These are phyloP conservation scores for Bhutanitis thaidina DNA, from an alignment of 2,888 invertebrate species.

Conservation along the genomic window DNA sequence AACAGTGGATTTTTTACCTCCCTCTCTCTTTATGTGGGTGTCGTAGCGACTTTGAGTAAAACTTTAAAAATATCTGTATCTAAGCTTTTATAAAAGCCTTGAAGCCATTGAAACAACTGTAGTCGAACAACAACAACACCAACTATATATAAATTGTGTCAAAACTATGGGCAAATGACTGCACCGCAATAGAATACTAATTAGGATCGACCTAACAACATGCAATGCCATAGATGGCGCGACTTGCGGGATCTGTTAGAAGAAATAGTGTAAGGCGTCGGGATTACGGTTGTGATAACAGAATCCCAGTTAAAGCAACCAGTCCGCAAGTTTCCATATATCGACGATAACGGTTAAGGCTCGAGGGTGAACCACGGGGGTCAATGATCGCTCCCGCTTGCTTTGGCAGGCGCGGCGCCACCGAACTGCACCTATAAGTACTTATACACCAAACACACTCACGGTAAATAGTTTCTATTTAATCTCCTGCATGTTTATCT, in stretches of 20 bases:
- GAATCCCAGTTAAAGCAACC: slow-evolving; percentile 34
- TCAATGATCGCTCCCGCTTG: slow-evolving; percentile 56
- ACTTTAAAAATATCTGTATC: too few relatives aligned
- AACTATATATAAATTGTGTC: too few relatives aligned
- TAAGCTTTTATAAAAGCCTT: too few relatives aligned
- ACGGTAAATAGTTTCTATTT: too few relatives aligned
- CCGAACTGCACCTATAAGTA: slow-evolving; percentile 15
- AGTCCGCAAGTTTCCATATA: slow-evolving; percentile 67
- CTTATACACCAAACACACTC: not conserved
- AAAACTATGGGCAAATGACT: not conserved
- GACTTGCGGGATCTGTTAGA: not conserved
- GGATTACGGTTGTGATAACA: slow-evolving; percentile 22
- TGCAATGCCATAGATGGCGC: not conserved
- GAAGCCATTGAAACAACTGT: too few relatives aligned
- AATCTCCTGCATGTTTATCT: too few relatives aligned
- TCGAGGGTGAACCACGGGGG: slow-evolving; percentile 50
- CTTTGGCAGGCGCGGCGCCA: slow-evolving; percentile 38
- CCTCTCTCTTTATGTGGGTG: too few relatives aligned
- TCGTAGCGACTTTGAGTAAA: too few relatives aligned
- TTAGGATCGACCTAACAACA: not conserved
- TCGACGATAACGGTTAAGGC: slow-evolving; percentile 64
- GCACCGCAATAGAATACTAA: not conserved
- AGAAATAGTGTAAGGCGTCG: slow-evolving; percentile 11
- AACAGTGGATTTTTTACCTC: too few relatives aligned
- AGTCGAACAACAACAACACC: too few relatives aligned